Evolutionary conservation across 2,797 vertebrate genomes (phyloP), one percentile per base, ranked within the genome.

Genomic region (Falco concolor): DNA sequence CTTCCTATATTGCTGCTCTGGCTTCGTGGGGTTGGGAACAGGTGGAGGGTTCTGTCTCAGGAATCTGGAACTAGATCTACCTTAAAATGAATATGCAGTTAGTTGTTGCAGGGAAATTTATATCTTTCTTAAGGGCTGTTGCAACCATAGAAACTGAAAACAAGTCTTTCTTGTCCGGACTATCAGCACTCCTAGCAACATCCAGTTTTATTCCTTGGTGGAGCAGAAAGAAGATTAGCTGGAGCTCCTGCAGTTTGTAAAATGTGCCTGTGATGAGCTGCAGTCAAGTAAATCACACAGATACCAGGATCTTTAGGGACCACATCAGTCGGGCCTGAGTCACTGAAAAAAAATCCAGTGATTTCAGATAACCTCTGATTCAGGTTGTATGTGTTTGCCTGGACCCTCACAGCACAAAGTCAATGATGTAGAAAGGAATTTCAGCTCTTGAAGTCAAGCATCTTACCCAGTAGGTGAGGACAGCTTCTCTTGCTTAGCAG

Each of bases 41-140:
- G 96, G 98, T 98, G 97, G 97, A 97, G 95, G 97, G 96, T 97
- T 98, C 96, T 97, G 97, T 97, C 97, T 98, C 98, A 98, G 98
- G 97, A 98, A 98, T 97, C 97, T 95, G 97, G 97, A 97, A 96
- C 94, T 96, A 96, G 98, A 97, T 97, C 96, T 98, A 96, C 96
- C 95, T 97, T 97, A 97, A 96, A 96, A 92, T 90, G 77, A 94
- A 96, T 95, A 97, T 85, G 92, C 93, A 96, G 97, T 97, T 96
- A 94, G 97, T 87, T 91, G 94, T 95, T 96, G 95, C 96, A 97
- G 95, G 97, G 96, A 97, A 82, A 96, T 95, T 96, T 95, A 50
- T 97, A 90, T 96, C 96, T 97, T 98, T 97, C 95, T 96, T 97
- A 98, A 98, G 98, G 98, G 98, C 98, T 98, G 98, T 98, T 95